Base-by-base conservation (phyloP, 2,113 vertebrate species). In the Numenius arquata region DNA sequence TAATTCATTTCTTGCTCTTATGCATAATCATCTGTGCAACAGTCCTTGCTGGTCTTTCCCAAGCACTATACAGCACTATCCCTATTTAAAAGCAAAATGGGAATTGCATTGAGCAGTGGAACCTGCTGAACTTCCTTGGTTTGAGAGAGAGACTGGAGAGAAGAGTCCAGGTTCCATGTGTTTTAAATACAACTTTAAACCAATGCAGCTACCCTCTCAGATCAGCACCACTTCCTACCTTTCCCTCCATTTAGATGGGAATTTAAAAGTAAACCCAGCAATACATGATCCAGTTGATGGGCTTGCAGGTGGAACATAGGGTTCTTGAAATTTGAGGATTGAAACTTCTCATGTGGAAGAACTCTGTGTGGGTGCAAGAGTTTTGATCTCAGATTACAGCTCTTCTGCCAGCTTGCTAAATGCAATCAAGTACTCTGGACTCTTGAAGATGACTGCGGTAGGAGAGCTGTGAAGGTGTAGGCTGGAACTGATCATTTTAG, bases 231-330 rank as follows among this genome's bases (percentile, higher is more conserved):
- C 67, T 93, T 90, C 73, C 48, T 92, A 52, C 52, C 15, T 89
- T 94, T 82, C 36, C 32, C 18, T 80, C 47, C 22, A 8, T 75
- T 73, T 41, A 78, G n/a, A 61, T 62, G 73, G 55, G 71, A 89
- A 77, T 76, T 56, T 56, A 53, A 84, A 77, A 81, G 65, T 38
- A 81, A 94, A 93, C 41, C 9, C 50, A 94, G 96, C 92, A 96
- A 92, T 95, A 92, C 1, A 4, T 75, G 76, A 86, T 53, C 52
- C 52, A 38, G 40, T 50, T 79, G 75, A 89, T 3, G 2, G 32
- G 40, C 53, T 91, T 82, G 73, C 45, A 72, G 27, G 48, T 70
- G 71, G 45, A 91, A 87, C 14, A 5, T 22, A 27, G 19, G 25
- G 11, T 2, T 36, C 16, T 67, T 36, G 25, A 5, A 72, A 53